Base-by-base conservation (phyloP, 2,888 invertebrate species). In the Agelastica alni region DNA sequence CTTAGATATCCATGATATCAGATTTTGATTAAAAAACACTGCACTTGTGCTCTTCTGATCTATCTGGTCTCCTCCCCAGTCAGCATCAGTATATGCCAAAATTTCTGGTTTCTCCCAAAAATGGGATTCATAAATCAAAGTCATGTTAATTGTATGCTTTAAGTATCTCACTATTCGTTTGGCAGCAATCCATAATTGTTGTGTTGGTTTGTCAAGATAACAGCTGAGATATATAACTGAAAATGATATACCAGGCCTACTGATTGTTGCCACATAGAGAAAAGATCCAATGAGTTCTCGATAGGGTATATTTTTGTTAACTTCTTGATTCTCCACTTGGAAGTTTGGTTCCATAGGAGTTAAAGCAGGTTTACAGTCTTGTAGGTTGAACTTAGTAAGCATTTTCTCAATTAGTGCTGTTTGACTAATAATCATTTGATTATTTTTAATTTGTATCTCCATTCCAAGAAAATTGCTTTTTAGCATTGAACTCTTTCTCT, bases 321-420 rank as follows among this genome's bases (percentile, higher is more conserved):
- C 28, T 37, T 41, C 48, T 28, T 39, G n/a, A 16, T 14, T 37
- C 1, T 20, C 30, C 5, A 41, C 28, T 49, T 59, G 51, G 43
- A 59, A 59, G 26, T 53, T 54, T 28, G 30, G 34, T 51, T 61
- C 53, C 47, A 64, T 47, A 17, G 64, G 4, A 1, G 60, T 63
- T 30, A 7, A 18, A 2, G 17, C 34, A 10, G 46, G 13, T 32
- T 60, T 63, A 34, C 54, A 53, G n/a, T 59, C 42, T 32, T 47
- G 14, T 59, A 64, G 54, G 18, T 44, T 48, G 39, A 62, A 63
- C 37, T 59, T 53, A 10, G 10, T 10, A 4, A 64, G 22, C 7
- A 62, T 41, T 22, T 58, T 59, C 22, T 53, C 28, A 9, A 54
- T 51, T 9, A 42, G 10, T 43, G 16, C 42, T 3, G 41, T 44